A percentile compares a stretch with the other conserved stretches of the same genome.
phyloP scores from a whole-genome alignment of 2,113 vertebrate species.

The Ciconia maguari region DNA sequence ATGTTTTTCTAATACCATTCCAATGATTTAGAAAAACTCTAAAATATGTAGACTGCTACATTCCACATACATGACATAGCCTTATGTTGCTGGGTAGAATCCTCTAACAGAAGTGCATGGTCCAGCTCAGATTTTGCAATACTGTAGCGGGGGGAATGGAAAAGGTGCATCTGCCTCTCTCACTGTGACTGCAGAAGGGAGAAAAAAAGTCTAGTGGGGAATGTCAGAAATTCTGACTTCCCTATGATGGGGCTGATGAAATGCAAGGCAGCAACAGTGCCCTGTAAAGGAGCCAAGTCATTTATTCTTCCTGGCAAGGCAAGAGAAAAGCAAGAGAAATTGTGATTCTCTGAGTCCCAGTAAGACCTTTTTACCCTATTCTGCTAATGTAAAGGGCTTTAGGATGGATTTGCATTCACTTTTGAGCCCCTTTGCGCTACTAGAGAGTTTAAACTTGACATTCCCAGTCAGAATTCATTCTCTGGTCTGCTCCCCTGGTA shows the following conservation, averaged over 20 bases:
- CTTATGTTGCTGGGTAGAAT: not conserved
- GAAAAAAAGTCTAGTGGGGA: not conserved
- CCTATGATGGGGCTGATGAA: not conserved
- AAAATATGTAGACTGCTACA: not conserved
- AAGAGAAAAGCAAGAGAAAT: not conserved
- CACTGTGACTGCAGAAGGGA: not conserved
- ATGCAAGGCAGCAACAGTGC: not conserved
- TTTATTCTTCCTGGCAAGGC: not conserved
- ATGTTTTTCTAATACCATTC: not conserved
- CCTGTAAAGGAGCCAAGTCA: not conserved
- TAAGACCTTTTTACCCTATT: not conserved
- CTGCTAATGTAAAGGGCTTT: not conserved
- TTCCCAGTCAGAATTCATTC: not conserved
- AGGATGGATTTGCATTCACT: not conserved
- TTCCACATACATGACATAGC: not conserved
- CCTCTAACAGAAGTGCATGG: not conserved
- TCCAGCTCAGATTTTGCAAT: not conserved
- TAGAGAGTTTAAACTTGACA: not conserved
- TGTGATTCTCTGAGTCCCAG: not conserved
- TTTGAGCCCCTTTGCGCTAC: not conserved
- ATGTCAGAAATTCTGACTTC: not conserved
- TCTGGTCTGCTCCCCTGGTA: not conserved
- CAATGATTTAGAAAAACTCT: not conserved
- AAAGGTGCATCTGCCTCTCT: not conserved
- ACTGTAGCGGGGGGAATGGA: not conserved